Evolutionary conservation across 2,888 invertebrate genomes (phyloP), one percentile per base, ranked within the genome.

Genomic region (Pandemis cinnamomeana): DNA sequence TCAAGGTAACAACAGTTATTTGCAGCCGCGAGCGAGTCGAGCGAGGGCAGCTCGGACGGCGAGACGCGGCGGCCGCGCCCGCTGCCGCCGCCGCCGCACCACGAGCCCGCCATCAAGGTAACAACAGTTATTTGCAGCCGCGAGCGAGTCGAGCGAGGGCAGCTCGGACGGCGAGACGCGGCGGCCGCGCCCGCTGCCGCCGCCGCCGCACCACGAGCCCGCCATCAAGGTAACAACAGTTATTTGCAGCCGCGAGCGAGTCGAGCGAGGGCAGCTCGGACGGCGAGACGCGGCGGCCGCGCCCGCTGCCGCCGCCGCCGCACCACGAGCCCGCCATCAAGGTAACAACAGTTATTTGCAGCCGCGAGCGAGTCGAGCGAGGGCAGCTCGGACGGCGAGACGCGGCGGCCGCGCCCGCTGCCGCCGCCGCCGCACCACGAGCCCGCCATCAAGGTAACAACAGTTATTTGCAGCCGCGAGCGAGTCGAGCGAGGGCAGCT

Each of bases 181-280:
- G 53, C 80, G 93, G 67, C 88, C 91, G 20, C 84, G 90, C 76
- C 85, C 91, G 41, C 78, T 90, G 75, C 93, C 91, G 8, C 92
- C 90, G 62, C 94, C 91, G 20, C 93, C 93, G 1, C 92, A 89
- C 51, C 93, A 92, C 76, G 94, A 94, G 76, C 89, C 92, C 0
- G 76, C 91, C 3, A 93, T 91, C 74, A 93, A 93, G 91, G 93
- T 91, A 27, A 55, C 20, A 20, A 20, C 20, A n/a, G 7, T 60
- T 42, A 3, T 48, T 61, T 60, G 11, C 78, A 89, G 95, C 86
- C 80, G 95, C 89, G 76, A 95, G 93, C 78, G 95, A 95, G 78
- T 96, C 95, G 36, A 95, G 95, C 81, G 95, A 95, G 78, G 95
- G 95, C 84, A 95, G 95, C 83, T 95, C 93, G 2, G 94, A 95